These are phyloP conservation scores for Leptobrachium leishanense DNA, from an alignment of 2,113 vertebrate species.

Conservation along the genomic window DNA sequence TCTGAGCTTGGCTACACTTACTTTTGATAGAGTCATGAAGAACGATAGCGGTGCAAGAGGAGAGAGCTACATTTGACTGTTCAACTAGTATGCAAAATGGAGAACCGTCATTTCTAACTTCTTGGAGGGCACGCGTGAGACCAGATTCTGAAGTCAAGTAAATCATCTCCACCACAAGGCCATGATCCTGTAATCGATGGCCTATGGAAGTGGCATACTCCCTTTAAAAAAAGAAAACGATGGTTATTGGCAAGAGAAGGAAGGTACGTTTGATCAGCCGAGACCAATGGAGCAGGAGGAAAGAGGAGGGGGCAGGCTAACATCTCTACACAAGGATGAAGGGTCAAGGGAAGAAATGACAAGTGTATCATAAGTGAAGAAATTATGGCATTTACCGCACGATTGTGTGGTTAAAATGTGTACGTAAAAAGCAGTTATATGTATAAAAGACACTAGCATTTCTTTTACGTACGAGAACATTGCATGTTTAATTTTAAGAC, in stretches of 20 bases:
- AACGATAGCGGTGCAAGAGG: conserved; percentile 75
- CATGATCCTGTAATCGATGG: conserved; percentile 72
- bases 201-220: conserved; percentile 74
- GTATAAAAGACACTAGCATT: too few relatives aligned
- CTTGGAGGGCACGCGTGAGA: conserved; percentile 71
- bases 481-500: too few relatives aligned
- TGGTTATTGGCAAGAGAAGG: conserved; percentile 46
- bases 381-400: too few relatives aligned
- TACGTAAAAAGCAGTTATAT: too few relatives aligned
- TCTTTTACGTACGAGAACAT: too few relatives aligned
- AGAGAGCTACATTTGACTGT: conserved; percentile 70
- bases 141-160: conserved; percentile 68
- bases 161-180: conserved; percentile 77
- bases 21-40: conserved; percentile 80
- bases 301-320: too few relatives aligned
- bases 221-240: conserved; percentile 71
- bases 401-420: too few relatives aligned
- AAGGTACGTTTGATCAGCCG: conserved; percentile 11
- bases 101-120: conserved; percentile 74
- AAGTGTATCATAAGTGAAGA: too few relatives aligned
- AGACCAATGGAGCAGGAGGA: too few relatives aligned
- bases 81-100: conserved; percentile 80
- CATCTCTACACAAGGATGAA: too few relatives aligned
- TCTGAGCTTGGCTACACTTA: conserved; percentile 64
- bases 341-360: too few relatives aligned